These are phyloP conservation scores for Neotoxoptera formosana DNA, from an alignment of 1,140 invertebrate genomes.

Conservation along the genomic window DNA sequence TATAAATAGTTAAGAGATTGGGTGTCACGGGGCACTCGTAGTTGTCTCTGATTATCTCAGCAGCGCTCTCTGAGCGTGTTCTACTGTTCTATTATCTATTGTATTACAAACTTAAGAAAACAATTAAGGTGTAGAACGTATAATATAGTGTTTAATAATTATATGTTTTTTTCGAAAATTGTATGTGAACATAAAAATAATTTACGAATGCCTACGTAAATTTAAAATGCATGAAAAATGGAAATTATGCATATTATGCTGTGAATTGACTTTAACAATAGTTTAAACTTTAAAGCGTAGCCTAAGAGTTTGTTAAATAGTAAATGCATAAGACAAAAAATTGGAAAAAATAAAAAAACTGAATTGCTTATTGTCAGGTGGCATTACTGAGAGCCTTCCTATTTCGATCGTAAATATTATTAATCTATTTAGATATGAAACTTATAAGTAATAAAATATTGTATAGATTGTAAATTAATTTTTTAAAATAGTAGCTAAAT, in stretches of 20 bases:
- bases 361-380: too few species aligned
- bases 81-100: not conserved
- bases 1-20: not conserved
- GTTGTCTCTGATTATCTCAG: not conserved
- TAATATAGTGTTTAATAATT: too few species aligned
- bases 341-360: too few species aligned
- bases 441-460: too few species aligned
- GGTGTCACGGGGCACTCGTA: not conserved
- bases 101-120: not conserved
- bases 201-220: not conserved
- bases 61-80: not conserved
- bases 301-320: too few species aligned
- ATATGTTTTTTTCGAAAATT: too few species aligned
- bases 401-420: too few species aligned
- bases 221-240: not conserved
- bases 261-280: not conserved
- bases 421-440: too few species aligned
- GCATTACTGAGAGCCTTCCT: too few species aligned
- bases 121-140: not conserved
- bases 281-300: not conserved
- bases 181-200: too few species aligned
- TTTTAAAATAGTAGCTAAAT: not conserved
- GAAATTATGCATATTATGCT: not conserved
- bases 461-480: not conserved
- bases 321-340: too few species aligned